Evolutionary conservation across 2,797 vertebrate species (phyloP), one percentile per base, ranked within the genome.

Genomic region (Crypturellus tataupa): DNA sequence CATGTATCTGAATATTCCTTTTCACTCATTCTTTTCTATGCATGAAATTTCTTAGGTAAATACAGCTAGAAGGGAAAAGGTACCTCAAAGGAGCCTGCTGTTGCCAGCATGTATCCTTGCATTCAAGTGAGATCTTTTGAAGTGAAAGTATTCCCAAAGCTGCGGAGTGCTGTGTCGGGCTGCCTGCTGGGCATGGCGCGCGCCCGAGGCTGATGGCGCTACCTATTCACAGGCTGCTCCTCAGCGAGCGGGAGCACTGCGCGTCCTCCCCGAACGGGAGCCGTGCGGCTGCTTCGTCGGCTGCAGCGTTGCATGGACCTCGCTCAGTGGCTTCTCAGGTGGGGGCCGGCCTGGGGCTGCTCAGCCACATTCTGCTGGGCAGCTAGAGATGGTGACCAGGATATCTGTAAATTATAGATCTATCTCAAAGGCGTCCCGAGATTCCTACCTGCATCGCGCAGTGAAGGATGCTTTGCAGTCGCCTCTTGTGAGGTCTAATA

Each of bases 41-140:
- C 80, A 33, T 63, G 83, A 87, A 72, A 86, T 85, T 87, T 89
- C 94, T 87, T 96, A 80, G 88, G 92, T 83, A 95, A 96, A 96
- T 91, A 96, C 16, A 83, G 46, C 76, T 77, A 65, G 44, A 46
- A 80, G 53, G 58, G 56, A 23, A 77, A 82, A 75, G 31, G 47
- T 24, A 10, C 64, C 90, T 95, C 68, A 71, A 80, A 90, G 80
- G 60, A 73, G 40, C 58, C 29, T 0, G 1, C 64, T 78, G 39
- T 6, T 94, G 75, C 65, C 79, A 47, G 86, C 17, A 2, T 10
- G 29, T 65, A 59, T 85, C 71, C 33, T 90, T 1, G 1, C 40
- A 58, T 75, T 87, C 68, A 64, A 93, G 71, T 21, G 53, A 78
- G 23, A 53, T 31, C 86, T 85, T 94, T 75, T 87, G 93, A 93